Conservation (phyloP, 2,888 invertebrate genomes). For the Itoplectis maculator region DNA sequence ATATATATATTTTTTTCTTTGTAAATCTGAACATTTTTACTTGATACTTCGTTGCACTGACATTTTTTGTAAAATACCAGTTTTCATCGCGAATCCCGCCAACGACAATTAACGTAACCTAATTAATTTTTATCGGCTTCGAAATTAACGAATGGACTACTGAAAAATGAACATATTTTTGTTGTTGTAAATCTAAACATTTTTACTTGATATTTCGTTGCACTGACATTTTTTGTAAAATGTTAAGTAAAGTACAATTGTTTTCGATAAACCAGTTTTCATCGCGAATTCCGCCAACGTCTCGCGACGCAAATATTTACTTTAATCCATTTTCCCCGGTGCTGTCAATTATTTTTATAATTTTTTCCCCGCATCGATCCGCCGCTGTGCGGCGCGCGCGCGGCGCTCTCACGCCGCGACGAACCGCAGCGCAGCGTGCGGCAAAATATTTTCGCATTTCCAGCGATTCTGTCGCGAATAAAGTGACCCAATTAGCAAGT, state of each 20-base stretch:
- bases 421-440: background rate
- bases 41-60: background rate
- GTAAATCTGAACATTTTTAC: background rate
- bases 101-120: too few relatives aligned
- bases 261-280: background rate
- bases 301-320: background rate
- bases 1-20: too few relatives aligned
- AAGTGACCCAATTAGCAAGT: conserved; percentile 61
- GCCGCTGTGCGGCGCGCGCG: background rate
- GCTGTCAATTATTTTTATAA: background rate
- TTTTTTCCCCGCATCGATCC: background rate
- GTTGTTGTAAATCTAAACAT: too few relatives aligned
- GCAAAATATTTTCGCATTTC: conserved; percentile 16
- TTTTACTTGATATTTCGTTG: too few relatives aligned
- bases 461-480: conserved; percentile 43
- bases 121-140: too few relatives aligned
- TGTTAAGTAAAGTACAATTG: background rate
- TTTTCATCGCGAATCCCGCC: too few relatives aligned
- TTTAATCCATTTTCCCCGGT: background rate
- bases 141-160: too few relatives aligned
- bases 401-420: background rate
- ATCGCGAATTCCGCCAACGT: background rate
- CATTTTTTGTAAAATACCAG: background rate
- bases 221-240: background rate
- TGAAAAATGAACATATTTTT: too few relatives aligned